These are phyloP conservation scores for Lamproptera curius DNA, from an alignment of 2,888 invertebrate genomes.

Conservation along the genomic window DNA sequence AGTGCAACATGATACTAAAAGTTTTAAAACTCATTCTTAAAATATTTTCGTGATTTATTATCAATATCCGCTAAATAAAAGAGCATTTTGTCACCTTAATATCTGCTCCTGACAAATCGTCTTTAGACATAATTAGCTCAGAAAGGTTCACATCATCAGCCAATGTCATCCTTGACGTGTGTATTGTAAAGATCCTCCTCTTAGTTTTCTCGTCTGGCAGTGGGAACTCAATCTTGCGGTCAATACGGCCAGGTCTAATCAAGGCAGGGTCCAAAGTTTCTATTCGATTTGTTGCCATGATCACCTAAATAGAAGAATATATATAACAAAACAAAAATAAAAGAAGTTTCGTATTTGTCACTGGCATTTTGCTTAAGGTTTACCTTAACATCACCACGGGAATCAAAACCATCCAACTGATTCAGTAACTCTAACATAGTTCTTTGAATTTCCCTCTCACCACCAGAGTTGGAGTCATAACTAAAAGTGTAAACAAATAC, in stretches of 20 bases:
- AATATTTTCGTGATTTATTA: too few relatives aligned
- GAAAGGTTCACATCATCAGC: constrained; percentile 97
- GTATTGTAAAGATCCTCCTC: constrained; percentile 97
- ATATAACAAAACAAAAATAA: too few relatives aligned
- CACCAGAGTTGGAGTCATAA: constrained; percentile 99
- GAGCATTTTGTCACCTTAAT: constrained; percentile 86
- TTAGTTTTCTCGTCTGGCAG: constrained; percentile 99
- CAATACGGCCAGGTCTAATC: constrained; percentile 98
- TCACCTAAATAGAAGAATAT: constrained; percentile 80
- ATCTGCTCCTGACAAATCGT: constrained; percentile 98
- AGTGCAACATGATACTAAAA: too few relatives aligned
- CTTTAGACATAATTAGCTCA: constrained; percentile 99
- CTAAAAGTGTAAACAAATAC: constrained; percentile 33
- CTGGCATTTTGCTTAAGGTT: too few relatives aligned
- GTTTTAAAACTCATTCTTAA: too few relatives aligned
- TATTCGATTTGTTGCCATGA: constrained; percentile 98
- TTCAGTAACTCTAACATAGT: constrained; percentile 99
- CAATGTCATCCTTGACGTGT: constrained; percentile 99
- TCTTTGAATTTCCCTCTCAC: constrained; percentile 99
- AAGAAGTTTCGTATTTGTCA: too few relatives aligned
- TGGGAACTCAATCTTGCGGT: constrained; percentile 99
- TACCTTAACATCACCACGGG: constrained; percentile 97
- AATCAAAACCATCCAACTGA: constrained; percentile 98
- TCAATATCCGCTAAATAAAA: too few relatives aligned
- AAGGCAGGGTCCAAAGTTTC: constrained; percentile 99